Percentiles rank a stretch among this genome's conserved stretches.
These are phyloP conservation scores for Oryzias sinensis DNA, from an alignment of 2,797 vertebrate genomes.

Conservation along the genomic window DNA sequence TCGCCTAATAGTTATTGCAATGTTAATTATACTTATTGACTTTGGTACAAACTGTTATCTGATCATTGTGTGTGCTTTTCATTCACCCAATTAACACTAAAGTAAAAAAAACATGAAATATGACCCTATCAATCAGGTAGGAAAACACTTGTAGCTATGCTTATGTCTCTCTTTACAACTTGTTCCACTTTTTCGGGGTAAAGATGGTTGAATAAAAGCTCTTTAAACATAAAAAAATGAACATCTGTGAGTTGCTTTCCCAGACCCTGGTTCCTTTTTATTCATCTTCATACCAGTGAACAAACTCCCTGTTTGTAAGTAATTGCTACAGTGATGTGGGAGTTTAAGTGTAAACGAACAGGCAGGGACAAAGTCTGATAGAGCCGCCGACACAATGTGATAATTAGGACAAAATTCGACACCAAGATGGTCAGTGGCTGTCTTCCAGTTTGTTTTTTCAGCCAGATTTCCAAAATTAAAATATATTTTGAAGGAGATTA, in stretches of 20 bases:
- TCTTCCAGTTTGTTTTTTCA: not conserved
- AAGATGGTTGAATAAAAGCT: constrained; percentile 20
- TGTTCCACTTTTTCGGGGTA: constrained; percentile 24
- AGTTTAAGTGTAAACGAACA: constrained; percentile 49
- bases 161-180: constrained; percentile 12
- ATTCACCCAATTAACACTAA: constrained; percentile 48
- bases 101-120: constrained; percentile 39
- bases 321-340: constrained; percentile 29
- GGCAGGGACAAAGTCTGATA: constrained; percentile 43
- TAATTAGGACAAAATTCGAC: constrained; percentile 44
- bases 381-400: constrained; percentile 38
- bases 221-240: constrained; percentile 12
- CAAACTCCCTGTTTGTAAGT: constrained; percentile 37
- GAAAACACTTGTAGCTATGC: constrained; percentile 24
- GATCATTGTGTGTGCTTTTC: constrained; percentile 8
- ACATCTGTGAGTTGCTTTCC: constrained; percentile 5
- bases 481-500: too few species aligned
- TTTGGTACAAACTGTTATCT: constrained; percentile 30
- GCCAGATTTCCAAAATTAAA: too few species aligned
- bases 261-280: constrained; percentile 10
- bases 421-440: constrained; percentile 13
- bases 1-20: too few species aligned
- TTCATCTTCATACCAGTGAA: constrained; percentile 36
- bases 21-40: constrained; percentile 16
- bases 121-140: constrained; percentile 27